A percentile compares a stretch with the other conserved stretches of the same genome.
Conservation (phyloP, 2,113 vertebrate genomes). For the Chaenogobius annularis region DNA sequence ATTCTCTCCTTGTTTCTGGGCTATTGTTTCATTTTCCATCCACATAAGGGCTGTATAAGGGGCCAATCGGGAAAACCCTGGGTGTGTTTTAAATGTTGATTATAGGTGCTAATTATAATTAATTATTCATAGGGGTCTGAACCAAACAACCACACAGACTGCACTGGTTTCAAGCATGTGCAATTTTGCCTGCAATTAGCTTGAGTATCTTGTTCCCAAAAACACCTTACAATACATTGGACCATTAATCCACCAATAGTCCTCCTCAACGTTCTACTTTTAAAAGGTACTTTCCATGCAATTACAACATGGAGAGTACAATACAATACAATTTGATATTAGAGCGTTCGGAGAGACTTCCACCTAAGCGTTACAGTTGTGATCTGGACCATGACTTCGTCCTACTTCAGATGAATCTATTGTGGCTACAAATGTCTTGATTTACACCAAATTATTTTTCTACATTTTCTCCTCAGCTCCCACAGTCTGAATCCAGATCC, state of each 20-base stretch:
- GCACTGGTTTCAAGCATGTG: slow-evolving; percentile 32
- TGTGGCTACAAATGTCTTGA: no score
- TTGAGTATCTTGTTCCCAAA: slow-evolving; percentile 26
- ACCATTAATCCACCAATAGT: not conserved
- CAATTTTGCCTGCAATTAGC: slow-evolving; percentile 39
- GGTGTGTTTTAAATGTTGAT: slow-evolving; percentile 48
- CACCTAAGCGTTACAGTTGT: no score
- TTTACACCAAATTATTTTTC: no score
- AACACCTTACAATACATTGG: slow-evolving; percentile 34
- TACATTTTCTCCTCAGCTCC: no score
- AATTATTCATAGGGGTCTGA: slow-evolving; percentile 65
- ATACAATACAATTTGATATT: no score
- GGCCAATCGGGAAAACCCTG: slow-evolving; percentile 45
- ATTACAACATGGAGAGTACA: no score
- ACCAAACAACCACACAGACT: slow-evolving; percentile 38
- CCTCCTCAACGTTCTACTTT: no score
- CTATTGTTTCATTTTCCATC: slow-evolving; percentile 49
- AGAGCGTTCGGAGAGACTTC: no score
- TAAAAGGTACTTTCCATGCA: no score
- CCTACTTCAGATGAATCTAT: no score
- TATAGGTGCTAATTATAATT: slow-evolving; percentile 62
- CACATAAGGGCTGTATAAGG: not conserved
- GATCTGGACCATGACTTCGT: no score
- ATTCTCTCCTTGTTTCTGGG: slow-evolving; percentile 40
- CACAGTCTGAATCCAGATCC: no score